Percentiles rank a stretch among this genome's conserved stretches.
Evolutionary conservation across 2,888 invertebrate genomes (phyloP).

Genomic region (Philopedon plagiatum): DNA sequence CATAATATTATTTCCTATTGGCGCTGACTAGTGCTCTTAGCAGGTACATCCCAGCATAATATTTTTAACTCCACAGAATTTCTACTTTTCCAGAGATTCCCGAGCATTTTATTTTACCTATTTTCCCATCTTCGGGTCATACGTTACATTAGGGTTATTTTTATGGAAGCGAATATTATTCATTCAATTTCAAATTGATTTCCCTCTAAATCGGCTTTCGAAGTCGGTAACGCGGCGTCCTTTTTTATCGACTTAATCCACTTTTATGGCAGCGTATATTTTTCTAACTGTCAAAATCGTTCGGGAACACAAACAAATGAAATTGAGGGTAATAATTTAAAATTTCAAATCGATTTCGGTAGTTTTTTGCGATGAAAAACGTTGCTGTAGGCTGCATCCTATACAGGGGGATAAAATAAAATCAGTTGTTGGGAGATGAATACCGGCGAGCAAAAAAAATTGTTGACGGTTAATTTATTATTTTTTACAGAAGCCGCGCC

Average conservation of each 20-base stretch:
- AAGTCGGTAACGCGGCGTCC: constrained; percentile 46
- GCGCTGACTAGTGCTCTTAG: too few relatives aligned
- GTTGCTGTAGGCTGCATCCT: too few relatives aligned
- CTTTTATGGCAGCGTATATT: constrained; percentile 52
- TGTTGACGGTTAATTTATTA: too few relatives aligned
- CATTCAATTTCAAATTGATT: constrained; percentile 51
- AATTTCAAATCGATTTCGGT: constrained; percentile 33
- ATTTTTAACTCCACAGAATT: too few relatives aligned
- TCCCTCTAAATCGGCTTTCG: constrained; percentile 49
- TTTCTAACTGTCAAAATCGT: constrained; percentile 48
- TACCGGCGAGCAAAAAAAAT: too few relatives aligned
- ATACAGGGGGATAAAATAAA: too few relatives aligned
- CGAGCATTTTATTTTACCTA: constrained; percentile 23
- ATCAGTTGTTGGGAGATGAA: too few relatives aligned
- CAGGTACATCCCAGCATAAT: too few relatives aligned
- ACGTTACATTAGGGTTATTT: constrained; percentile 47
- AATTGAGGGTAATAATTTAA: constrained; percentile 46
- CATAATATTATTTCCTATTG: too few relatives aligned
- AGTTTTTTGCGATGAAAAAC: constrained; percentile 5
- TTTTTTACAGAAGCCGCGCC: too few relatives aligned
- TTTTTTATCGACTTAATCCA: constrained; percentile 52
- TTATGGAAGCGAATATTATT: constrained; percentile 50
- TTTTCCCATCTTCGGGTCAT: constrained; percentile 29
- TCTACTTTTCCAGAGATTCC: neutral
- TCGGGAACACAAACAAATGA: constrained; percentile 44